Conservation (phyloP, 2,113 vertebrate genomes). For the Neotoma lepida region DNA sequence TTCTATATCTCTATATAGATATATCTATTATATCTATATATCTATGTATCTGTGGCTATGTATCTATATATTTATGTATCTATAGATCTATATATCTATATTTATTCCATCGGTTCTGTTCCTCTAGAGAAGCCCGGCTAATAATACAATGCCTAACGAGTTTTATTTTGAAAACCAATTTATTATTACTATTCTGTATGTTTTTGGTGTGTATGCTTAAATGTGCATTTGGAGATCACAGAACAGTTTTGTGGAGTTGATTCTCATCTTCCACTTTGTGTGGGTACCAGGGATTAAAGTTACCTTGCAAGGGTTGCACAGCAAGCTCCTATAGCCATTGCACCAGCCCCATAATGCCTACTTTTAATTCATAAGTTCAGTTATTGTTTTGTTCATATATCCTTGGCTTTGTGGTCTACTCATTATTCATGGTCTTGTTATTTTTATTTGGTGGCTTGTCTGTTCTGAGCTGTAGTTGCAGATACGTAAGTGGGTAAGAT, state of each 20-base stretch:
- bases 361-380: conserved; percentile 44
- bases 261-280: not conserved
- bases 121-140: not conserved
- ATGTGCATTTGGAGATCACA: not conserved
- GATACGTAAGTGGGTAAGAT: conserved; percentile 33
- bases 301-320: not conserved
- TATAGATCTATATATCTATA: too few relatives aligned
- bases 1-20: too few relatives aligned
- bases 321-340: not conserved
- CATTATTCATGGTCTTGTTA: conserved; percentile 42
- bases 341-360: not conserved
- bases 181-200: not conserved
- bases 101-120: not conserved
- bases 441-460: conserved; percentile 54
- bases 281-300: not conserved
- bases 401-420: conserved; percentile 18
- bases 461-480: conserved; percentile 47
- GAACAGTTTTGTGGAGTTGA: not conserved
- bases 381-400: not conserved
- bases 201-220: not conserved
- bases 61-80: too few relatives aligned
- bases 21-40: too few relatives aligned
- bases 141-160: not conserved
- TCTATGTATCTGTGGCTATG: too few relatives aligned
- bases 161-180: not conserved